These are phyloP conservation scores for Bradypodion pumilum DNA, from an alignment of 2,797 vertebrate species.

Conservation along the genomic window DNA sequence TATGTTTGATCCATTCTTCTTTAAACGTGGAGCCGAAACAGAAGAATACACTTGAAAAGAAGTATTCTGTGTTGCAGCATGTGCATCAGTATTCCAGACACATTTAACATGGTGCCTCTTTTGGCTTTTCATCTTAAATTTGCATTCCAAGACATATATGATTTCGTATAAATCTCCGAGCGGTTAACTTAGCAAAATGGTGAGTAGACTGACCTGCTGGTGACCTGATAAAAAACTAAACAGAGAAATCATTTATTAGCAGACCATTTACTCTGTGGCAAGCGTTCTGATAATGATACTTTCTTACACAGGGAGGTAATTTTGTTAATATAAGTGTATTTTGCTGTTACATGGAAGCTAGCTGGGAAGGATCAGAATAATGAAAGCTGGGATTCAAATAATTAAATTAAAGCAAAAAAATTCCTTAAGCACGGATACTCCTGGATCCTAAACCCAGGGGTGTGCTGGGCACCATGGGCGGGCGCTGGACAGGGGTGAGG, in stretches of 20 bases:
- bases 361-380: not conserved
- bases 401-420: not conserved
- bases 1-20: too few species aligned
- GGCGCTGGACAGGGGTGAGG: too few species aligned
- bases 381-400: not conserved
- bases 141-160: slow-evolving; percentile 37
- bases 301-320: not conserved
- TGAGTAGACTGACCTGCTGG: slow-evolving; percentile 13
- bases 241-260: not conserved
- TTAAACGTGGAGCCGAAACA: not conserved
- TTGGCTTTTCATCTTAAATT: slow-evolving; percentile 39
- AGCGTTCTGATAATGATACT: not conserved
- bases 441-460: too few species aligned
- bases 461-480: too few species aligned
- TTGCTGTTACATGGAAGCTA: not conserved
- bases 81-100: too few species aligned
- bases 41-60: not conserved
- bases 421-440: too few species aligned
- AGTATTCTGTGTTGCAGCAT: not conserved
- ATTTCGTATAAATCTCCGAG: slow-evolving; percentile 10
- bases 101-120: not conserved
- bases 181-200: slow-evolving; percentile 24
- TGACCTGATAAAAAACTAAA: not conserved
- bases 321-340: not conserved
- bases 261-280: not conserved